Evolutionary conservation across 2,113 vertebrate genomes (phyloP), one percentile per base, ranked within the genome.

Genomic region (Xiphophorus maculatus): DNA sequence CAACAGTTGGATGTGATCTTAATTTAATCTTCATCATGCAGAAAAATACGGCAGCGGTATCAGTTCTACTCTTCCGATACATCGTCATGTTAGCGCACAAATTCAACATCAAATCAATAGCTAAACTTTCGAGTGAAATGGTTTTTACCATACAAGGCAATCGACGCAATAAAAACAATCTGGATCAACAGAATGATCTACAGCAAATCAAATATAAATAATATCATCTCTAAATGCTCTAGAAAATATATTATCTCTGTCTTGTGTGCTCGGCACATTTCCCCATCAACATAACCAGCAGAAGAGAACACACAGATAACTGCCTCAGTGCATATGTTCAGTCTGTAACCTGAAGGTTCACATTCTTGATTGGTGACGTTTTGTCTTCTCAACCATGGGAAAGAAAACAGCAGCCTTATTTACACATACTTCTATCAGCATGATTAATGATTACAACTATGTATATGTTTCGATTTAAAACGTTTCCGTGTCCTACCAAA

Each of bases 291-390:
- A 74, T 74, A 77, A 81, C 84, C 4, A 77, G 29, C 35, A 64
- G 66, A 65, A 76, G 13, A 27, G 63, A 60, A 84, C 19, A 72
- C 73, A 81, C 78, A 82, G 78, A 5, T 0, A 82, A 67, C 81
- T 83, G 81, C 62, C 54, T 74, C 82, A 85, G 90, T 81, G 84
- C 78, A 70, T 71, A 58, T 66, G 63, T 68, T 65, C 13, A 30
- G 73, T 82, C 32, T 63, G 28, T 67, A 29, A 77, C 51, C 58
- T 74, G 5, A 13, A 79, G 63, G 69, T 78, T 82, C 62, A 82
- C 54, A 76, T 77, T 82, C 58, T 61, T 68, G 33, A 81, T 64
- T 81, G 35, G 37, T 4, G 42, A 8, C 2, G 25, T 35, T 12
- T 35, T 14, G n/a, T 51, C 30, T 71, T 63, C 19, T 51, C 35